Evolutionary conservation across 2,797 vertebrate species (phyloP).

Genomic region (Pseudopleuronectes americanus): DNA sequence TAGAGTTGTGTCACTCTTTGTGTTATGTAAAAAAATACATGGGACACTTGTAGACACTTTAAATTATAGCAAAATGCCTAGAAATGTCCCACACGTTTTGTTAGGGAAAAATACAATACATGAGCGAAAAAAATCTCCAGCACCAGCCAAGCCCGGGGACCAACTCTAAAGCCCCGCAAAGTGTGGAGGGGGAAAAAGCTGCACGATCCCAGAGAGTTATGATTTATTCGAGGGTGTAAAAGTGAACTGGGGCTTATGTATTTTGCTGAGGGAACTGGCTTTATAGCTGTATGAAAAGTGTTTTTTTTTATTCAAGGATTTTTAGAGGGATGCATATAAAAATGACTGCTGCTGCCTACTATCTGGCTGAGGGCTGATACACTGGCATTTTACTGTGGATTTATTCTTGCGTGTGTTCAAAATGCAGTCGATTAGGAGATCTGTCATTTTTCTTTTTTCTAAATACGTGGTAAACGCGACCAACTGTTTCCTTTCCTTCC

Average conservation of each 20-base stretch:
- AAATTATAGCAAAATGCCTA: too few species aligned
- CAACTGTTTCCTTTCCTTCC: neutral
- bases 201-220: neutral
- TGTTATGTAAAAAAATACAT: too few species aligned
- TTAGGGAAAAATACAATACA: too few species aligned
- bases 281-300: conserved; percentile 10
- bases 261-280: conserved; percentile 12
- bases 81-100: too few species aligned
- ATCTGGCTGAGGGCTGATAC: conserved; percentile 1
- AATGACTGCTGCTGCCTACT: neutral
- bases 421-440: neutral
- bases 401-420: neutral
- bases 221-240: conserved; percentile 20
- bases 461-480: neutral
- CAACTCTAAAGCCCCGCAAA: too few species aligned
- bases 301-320: conserved; percentile 3
- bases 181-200: neutral
- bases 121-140: too few species aligned
- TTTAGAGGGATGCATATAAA: neutral
- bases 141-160: too few species aligned
- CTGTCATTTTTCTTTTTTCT: conserved; percentile 10
- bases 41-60: too few species aligned
- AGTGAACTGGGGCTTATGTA: conserved; percentile 3
- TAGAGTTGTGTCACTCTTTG: too few species aligned
- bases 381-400: neutral